Base-by-base conservation (phyloP, 2,888 invertebrate genomes). In the Campaea margaritaria region DNA sequence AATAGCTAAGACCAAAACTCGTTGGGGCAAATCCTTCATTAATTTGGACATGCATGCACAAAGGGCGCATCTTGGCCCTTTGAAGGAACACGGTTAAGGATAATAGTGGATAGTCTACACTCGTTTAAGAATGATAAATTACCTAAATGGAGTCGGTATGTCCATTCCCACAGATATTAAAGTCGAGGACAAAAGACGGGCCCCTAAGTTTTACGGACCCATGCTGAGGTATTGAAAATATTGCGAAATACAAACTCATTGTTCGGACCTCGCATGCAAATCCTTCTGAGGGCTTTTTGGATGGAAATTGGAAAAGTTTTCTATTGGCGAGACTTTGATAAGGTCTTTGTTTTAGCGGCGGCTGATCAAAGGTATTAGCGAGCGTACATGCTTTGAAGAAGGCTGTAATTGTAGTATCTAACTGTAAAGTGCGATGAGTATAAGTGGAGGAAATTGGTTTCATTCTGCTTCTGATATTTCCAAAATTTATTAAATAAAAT, bases 101-200 rank as follows among this genome's bases (percentile, higher is more conserved):
- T 86, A 89, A 88, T 86, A 86, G 84, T 78, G 74, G 81, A 85
- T 82, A 80, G 83, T 87, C 85, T 82, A 73, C 79, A 85, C 90
- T 90, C 85, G 89, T 91, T 92, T 91, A 91, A 91, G 91, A 91
- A 91, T 92, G 92, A 92, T 92, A 91, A 91, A 92, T 92, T 88
- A 87, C 87, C 86, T 77, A 90, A 89, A 89, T 89, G 89, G 88
- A 90, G 82, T 87, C 86, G 89, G 89, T 85, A 88, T 89, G 91
- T 91, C 89, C 86, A 91, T 92, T 92, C 92, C 92, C 92, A 92
- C 92, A 91, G 91, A 92, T 92, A 92, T 92, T 92, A 92, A 88
- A 91, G 81, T 75, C 80, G 73, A 72, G 86, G 81, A 89, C 89
- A 91, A 91, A 85, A 73, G 82, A 79, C 59, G 78, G 82, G 82